Percentiles rank a stretch among this genome's conserved stretches.
Evolutionary conservation across 2,797 vertebrate genomes (phyloP).

Genomic region (Lates japonicus): DNA sequence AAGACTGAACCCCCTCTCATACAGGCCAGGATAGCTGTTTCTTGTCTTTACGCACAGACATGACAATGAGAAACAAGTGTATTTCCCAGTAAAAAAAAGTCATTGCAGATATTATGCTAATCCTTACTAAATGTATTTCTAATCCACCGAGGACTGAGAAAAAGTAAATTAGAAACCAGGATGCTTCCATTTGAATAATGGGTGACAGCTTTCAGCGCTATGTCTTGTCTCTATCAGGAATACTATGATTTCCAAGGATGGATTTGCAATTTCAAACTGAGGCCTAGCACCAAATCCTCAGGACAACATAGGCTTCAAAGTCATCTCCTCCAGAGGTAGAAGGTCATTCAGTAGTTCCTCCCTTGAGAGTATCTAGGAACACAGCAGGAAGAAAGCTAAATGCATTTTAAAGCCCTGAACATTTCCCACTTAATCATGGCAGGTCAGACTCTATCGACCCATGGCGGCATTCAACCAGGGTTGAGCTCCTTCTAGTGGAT

Average conservation of each 20-base stretch:
- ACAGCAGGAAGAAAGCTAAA: constrained; percentile 29
- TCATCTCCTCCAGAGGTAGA: constrained; percentile 26
- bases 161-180: constrained; percentile 10
- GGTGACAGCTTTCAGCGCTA: neutral
- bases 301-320: constrained; percentile 19
- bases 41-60: neutral
- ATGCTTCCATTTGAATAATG: constrained; percentile 12
- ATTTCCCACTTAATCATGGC: constrained; percentile 55
- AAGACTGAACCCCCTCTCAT: neutral
- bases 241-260: neutral
- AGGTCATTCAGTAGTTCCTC: constrained; percentile 14
- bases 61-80: neutral
- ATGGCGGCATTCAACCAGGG: constrained; percentile 22
- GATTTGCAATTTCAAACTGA: constrained; percentile 34
- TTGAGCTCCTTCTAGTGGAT: constrained; percentile 39
- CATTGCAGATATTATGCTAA: neutral
- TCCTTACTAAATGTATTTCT: neutral
- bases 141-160: neutral
- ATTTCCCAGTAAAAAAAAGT: neutral
- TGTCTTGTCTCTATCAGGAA: constrained; percentile 2
- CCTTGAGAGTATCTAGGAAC: constrained; percentile 30
- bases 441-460: constrained; percentile 52
- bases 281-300: constrained; percentile 8
- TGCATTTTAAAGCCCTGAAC: constrained; percentile 50
- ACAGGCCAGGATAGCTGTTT: neutral